phyloP scores from a whole-genome alignment of 2,888 invertebrate species.

The Brassicogethes aeneus region DNA sequence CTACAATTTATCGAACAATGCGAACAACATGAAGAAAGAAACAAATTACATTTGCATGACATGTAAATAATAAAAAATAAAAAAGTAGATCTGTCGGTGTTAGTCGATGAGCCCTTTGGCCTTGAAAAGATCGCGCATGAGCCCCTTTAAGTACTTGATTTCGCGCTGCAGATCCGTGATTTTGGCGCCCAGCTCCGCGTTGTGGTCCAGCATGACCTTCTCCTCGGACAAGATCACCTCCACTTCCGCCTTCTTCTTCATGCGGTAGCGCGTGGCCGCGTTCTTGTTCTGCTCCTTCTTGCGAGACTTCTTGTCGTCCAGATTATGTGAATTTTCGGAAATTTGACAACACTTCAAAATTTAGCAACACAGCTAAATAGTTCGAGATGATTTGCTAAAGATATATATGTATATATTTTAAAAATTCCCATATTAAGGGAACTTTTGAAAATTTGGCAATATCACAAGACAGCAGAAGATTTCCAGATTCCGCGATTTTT shows the following conservation, averaged over 20 bases:
- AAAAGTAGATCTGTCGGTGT: conserved; percentile 18
- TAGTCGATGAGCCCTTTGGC: conserved; percentile 69
- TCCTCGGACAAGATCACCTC: conserved; percentile 70
- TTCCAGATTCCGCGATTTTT: too few species aligned
- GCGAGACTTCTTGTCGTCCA: conserved; percentile 72
- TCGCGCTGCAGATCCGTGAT: conserved; percentile 72
- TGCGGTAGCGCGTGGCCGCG: conserved; percentile 82
- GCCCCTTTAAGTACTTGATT: conserved; percentile 76
- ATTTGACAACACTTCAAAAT: too few species aligned
- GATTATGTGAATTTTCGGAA: too few species aligned
- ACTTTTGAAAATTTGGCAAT: too few species aligned
- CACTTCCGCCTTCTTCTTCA: conserved; percentile 82
- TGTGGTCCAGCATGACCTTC: conserved; percentile 53
- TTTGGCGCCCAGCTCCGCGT: conserved; percentile 57
- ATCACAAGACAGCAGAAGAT: too few species aligned
- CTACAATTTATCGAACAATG: conserved; percentile 17
- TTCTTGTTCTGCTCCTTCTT: conserved; percentile 92
- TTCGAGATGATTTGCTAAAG: too few species aligned
- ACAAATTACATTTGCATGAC: conserved; percentile 7
- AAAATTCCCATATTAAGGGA: too few species aligned
- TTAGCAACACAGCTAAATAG: too few species aligned
- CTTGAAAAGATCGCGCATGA: conserved; percentile 79
- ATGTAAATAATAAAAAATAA: conserved; percentile 11
- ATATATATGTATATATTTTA: too few species aligned
- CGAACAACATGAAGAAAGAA: conserved; percentile 5